Evolutionary conservation across 2,113 vertebrate genomes (phyloP).

Genomic region (Tragelaphus strepsiceros): DNA sequence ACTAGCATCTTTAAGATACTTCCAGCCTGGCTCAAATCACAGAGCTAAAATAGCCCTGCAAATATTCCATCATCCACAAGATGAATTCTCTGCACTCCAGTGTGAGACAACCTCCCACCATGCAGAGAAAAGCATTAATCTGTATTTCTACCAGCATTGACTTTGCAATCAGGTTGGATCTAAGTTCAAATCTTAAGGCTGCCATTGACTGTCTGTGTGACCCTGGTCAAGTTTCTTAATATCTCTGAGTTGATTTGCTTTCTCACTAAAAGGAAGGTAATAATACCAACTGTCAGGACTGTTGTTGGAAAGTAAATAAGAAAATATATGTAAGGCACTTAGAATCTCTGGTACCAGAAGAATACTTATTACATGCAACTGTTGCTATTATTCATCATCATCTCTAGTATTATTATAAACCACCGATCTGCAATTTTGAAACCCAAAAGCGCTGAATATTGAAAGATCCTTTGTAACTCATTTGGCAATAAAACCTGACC

Average conservation of each 20-base stretch:
- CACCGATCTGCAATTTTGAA: constrained; percentile 29
- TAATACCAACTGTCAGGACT: neutral
- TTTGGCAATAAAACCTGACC: constrained; percentile 37
- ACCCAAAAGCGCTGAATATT: neutral
- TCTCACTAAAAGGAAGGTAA: neutral
- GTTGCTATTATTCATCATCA: constrained; percentile 24
- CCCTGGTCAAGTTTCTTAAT: neutral
- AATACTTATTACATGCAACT: constrained; percentile 22
- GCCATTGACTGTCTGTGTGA: neutral
- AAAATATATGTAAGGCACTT: neutral
- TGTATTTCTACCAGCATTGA: neutral
- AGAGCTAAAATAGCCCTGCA: neutral
- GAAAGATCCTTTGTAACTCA: constrained; percentile 34
- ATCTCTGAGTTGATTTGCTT: neutral
- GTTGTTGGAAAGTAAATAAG: neutral
- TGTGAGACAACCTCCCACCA: neutral
- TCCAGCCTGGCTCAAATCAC: neutral
- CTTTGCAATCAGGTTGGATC: neutral
- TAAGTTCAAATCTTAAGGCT: neutral
- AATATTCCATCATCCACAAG: neutral
- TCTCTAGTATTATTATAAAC: constrained; percentile 5
- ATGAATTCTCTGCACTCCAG: neutral
- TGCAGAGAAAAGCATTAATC: neutral
- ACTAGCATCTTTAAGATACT: neutral
- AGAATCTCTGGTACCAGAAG: neutral